Percentiles rank a stretch among this genome's conserved stretches.
phyloP scores from a whole-genome alignment of 2,113 vertebrate species.

The Strix uralensis region DNA sequence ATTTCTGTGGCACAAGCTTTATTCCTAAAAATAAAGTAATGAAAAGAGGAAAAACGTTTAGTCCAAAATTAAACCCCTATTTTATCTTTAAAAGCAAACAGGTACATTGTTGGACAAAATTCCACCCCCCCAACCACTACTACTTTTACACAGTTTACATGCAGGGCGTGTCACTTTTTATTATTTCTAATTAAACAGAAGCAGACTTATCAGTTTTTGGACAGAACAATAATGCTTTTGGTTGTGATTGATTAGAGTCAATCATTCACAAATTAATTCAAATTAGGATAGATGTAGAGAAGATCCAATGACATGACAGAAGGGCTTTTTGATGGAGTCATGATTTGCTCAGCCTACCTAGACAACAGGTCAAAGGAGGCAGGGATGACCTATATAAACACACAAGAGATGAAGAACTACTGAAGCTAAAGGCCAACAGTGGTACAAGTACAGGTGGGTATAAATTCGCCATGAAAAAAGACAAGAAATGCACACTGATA shows the following conservation, averaged over 20 bases:
- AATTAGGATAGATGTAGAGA: background rate
- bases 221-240: background rate
- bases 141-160: background rate
- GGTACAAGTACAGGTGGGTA: background rate
- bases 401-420: background rate
- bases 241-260: background rate
- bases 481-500: background rate
- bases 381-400: background rate
- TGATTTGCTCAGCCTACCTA: background rate
- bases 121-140: background rate
- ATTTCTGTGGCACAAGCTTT: background rate
- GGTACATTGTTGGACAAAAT: background rate
- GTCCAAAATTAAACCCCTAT: background rate
- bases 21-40: conserved; percentile 43
- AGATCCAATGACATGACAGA: background rate
- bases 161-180: background rate
- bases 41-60: background rate
- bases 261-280: background rate
- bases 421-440: background rate
- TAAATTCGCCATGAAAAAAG: background rate
- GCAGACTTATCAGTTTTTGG: background rate
- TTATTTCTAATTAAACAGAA: background rate
- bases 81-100: background rate
- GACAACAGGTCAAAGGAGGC: background rate
- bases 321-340: background rate